Conservation (phyloP, 2,888 invertebrate species). For the Anodontia alba region DNA sequence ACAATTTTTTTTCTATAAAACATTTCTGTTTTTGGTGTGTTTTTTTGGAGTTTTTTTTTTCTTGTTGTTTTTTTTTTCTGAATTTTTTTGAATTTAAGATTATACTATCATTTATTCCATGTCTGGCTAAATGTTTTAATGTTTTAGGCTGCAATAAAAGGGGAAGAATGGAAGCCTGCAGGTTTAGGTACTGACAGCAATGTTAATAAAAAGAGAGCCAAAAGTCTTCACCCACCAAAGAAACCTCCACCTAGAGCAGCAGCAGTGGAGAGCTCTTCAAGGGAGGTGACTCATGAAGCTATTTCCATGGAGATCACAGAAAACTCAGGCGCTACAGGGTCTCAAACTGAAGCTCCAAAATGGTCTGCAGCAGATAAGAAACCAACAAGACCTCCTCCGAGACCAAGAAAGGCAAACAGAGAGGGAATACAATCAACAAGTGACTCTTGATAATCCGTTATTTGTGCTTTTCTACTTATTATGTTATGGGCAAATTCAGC, state of each 20-base stretch:
- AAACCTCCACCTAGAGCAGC: slow-evolving; percentile 62
- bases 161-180: slow-evolving; percentile 80
- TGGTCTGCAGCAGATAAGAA: slow-evolving; percentile 25
- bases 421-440: slow-evolving; percentile 30
- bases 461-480: too few species aligned
- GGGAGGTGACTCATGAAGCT: slow-evolving; percentile 16
- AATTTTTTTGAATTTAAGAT: background rate
- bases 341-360: background rate
- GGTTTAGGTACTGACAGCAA: slow-evolving; percentile 47
- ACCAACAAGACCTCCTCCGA: slow-evolving; percentile 40
- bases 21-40: too few species aligned
- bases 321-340: background rate
- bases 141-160: slow-evolving; percentile 79
- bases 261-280: background rate
- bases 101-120: too few species aligned
- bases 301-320: slow-evolving; percentile 42
- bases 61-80: too few species aligned
- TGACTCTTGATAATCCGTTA: slow-evolving; percentile 10
- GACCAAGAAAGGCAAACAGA: slow-evolving; percentile 31
- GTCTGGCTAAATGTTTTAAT: too few species aligned
- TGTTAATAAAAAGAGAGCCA: slow-evolving; percentile 43
- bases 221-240: slow-evolving; percentile 66
- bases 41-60: too few species aligned
- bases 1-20: too few species aligned
- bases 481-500: too few species aligned